Conservation (phyloP, 2,113 vertebrate species). For the Leucopsar rothschildi region DNA sequence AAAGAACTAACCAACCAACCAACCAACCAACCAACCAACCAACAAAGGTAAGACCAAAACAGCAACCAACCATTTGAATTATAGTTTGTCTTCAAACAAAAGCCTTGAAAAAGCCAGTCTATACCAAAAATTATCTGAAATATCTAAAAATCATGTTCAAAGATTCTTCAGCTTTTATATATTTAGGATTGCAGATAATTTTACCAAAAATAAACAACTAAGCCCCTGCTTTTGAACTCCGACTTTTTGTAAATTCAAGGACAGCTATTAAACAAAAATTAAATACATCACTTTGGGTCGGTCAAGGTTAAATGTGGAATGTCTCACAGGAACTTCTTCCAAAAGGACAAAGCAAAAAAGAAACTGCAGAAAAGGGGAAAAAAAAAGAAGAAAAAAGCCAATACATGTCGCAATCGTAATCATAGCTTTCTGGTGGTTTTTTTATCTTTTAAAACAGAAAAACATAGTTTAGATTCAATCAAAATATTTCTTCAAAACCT, state of each 20-base stretch:
- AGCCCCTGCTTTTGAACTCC: background rate
- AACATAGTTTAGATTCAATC: background rate
- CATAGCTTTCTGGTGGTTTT: background rate
- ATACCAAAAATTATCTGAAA: background rate
- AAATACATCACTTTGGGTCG: background rate
- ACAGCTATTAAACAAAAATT: background rate
- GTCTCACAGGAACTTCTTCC: background rate
- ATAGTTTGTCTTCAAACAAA: background rate
- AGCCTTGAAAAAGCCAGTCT: background rate
- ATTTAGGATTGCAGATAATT: background rate
- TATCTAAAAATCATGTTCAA: background rate
- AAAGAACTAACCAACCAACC: background rate
- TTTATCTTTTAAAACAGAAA: slow-evolving; percentile 18
- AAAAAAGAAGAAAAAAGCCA: background rate
- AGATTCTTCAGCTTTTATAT: background rate
- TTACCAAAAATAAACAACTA: background rate
- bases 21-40: background rate
- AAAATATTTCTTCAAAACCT: background rate
- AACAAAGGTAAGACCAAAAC: background rate
- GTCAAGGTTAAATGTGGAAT: background rate
- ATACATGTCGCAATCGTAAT: slow-evolving; percentile 30
- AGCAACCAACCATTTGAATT: background rate
- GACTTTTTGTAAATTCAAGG: background rate
- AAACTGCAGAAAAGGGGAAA: background rate
- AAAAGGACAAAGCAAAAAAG: background rate